Evolutionary conservation across 1,140 invertebrate species (phyloP).

Genomic region (Drosophila orena): DNA sequence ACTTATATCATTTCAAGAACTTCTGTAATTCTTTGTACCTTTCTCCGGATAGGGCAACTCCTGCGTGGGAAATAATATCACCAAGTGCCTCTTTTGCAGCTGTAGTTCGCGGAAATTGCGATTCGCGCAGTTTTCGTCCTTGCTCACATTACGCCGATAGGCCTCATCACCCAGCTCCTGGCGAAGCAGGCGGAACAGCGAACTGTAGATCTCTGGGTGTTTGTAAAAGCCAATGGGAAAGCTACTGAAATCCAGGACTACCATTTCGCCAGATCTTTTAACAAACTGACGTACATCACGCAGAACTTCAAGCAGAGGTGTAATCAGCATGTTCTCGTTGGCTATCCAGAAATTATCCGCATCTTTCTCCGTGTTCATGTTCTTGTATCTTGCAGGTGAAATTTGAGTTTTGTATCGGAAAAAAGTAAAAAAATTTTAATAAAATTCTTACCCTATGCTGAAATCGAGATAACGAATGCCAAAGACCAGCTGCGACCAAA

Average conservation of each 20-base stretch:
- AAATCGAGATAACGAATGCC: slow-evolving; percentile 93
- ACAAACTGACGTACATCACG: slow-evolving; percentile 86
- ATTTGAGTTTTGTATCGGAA: background rate
- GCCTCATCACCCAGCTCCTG: slow-evolving; percentile 67
- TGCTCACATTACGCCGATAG: slow-evolving; percentile 50
- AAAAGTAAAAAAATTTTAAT: background rate
- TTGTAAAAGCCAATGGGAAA: slow-evolving; percentile 83
- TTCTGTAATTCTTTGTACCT: slow-evolving; percentile 29
- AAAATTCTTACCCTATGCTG: slow-evolving; percentile 87
- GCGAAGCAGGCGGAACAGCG: slow-evolving; percentile 53
- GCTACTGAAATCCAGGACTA: slow-evolving; percentile 87
- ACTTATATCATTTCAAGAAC: no score
- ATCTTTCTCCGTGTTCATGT: slow-evolving; percentile 34
- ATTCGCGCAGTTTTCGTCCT: slow-evolving; percentile 58
- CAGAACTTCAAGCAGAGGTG: slow-evolving; percentile 85
- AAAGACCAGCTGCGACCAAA: slow-evolving; percentile 92
- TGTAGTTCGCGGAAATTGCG: slow-evolving; percentile 56
- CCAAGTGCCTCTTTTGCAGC: slow-evolving; percentile 31
- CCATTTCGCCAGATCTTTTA: slow-evolving; percentile 86
- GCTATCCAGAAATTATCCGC: slow-evolving; percentile 87
- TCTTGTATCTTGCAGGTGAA: slow-evolving; percentile 41
- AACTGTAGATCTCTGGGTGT: slow-evolving; percentile 70
- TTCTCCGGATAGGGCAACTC: slow-evolving; percentile 73
- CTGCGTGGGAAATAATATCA: slow-evolving; percentile 70
- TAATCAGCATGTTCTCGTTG: slow-evolving; percentile 87